Conservation (phyloP, 2,888 invertebrate species). For the Bibio marci region DNA sequence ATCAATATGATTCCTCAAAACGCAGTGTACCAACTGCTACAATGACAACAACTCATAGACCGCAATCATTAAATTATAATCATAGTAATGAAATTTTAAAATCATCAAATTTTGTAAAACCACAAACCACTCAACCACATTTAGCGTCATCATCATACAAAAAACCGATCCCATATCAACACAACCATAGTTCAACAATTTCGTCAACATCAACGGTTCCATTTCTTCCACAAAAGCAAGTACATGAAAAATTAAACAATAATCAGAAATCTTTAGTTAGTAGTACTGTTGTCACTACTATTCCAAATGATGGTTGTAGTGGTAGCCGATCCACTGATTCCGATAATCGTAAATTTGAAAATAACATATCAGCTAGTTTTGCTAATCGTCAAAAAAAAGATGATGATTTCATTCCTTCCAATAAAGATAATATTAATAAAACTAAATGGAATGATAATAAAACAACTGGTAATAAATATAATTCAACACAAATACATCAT, state of each 20-base stretch:
- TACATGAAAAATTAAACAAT: too few relatives aligned
- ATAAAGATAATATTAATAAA: not conserved
- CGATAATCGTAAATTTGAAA: constrained; percentile 27
- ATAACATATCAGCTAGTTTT: constrained; percentile 28
- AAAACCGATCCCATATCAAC: constrained; percentile 10
- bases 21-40: not conserved
- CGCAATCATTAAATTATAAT: not conserved
- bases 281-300: constrained; percentile 10
- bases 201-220: too few relatives aligned
- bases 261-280: constrained; percentile 11
- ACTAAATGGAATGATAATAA: constrained; percentile 1
- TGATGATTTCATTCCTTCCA: not conserved
- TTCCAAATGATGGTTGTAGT: constrained; percentile 5
- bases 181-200: constrained; percentile 8
- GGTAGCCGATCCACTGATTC: too few relatives aligned
- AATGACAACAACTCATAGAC: not conserved
- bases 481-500: not conserved
- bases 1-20: too few relatives aligned
- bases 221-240: too few relatives aligned
- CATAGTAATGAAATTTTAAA: not conserved
- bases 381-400: constrained; percentile 11
- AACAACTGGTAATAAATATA: not conserved
- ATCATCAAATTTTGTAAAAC: not conserved
- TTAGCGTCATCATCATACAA: constrained; percentile 11
- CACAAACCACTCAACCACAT: constrained; percentile 11